Evolutionary conservation across 2,113 vertebrate species (phyloP).

Genomic region (human): DNA sequence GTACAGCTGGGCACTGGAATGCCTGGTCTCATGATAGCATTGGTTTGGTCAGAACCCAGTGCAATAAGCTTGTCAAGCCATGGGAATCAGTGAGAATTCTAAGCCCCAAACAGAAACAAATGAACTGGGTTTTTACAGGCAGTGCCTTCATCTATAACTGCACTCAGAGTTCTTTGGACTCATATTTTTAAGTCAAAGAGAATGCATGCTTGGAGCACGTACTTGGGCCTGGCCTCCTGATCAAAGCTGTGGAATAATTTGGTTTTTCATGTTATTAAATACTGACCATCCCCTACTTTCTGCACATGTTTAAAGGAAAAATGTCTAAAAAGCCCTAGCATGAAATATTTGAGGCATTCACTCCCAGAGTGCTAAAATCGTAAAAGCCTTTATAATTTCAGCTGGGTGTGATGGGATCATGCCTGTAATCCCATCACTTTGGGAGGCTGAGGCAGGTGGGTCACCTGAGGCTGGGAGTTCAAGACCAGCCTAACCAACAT

Average conservation of each 20-base stretch:
- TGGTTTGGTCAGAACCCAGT: not conserved
- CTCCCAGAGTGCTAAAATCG: not conserved
- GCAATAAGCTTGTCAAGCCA: not conserved
- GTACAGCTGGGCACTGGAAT: not conserved
- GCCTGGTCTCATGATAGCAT: not conserved
- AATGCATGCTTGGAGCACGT: not conserved
- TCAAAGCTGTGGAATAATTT: not conserved
- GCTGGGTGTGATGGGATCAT: too few species aligned
- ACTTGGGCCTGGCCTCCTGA: not conserved
- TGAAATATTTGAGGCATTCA: not conserved
- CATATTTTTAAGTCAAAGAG: constrained; percentile 24
- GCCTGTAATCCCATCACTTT: not conserved
- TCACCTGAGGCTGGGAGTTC: too few species aligned
- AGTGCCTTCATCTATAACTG: not conserved
- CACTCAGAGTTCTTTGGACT: not conserved
- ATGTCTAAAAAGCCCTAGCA: not conserved
- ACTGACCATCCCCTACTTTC: not conserved
- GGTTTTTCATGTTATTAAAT: constrained; percentile 1
- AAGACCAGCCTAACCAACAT: too few species aligned
- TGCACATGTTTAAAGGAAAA: constrained; percentile 25
- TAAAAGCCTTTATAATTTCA: not conserved
- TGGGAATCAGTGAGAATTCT: not conserved
- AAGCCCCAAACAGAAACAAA: not conserved
- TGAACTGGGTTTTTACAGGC: not conserved
- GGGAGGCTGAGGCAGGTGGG: too few species aligned